A percentile compares a stretch with the other conserved stretches of the same genome.
Conservation (phyloP, 1,140 invertebrate species). For the Drosophila miranda region DNA sequence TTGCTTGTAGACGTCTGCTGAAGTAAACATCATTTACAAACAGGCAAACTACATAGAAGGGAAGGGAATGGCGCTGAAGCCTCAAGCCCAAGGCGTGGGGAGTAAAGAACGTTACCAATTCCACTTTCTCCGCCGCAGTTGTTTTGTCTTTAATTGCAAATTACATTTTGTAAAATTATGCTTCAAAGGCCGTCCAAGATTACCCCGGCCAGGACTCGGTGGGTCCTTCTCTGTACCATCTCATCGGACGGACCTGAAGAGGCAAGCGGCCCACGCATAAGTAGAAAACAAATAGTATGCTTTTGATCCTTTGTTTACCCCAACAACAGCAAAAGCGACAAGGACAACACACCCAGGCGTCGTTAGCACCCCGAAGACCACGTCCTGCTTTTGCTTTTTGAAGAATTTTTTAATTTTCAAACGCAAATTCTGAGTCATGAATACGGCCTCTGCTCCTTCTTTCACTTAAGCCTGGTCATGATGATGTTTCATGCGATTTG, state of each 20-base stretch:
- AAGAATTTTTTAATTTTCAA: constrained; percentile 80
- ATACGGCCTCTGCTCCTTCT: constrained; percentile 7
- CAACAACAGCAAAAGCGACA: constrained; percentile 62
- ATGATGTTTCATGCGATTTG: constrained; percentile 59
- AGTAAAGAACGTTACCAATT: constrained; percentile 41
- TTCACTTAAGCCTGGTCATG: constrained; percentile 41
- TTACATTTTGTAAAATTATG: constrained; percentile 80
- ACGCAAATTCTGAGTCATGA: constrained; percentile 73
- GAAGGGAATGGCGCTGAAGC: no score
- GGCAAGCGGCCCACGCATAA: constrained; percentile 56
- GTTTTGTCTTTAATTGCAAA: constrained; percentile 78
- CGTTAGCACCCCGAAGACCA: constrained; percentile 73
- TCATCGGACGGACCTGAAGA: constrained; percentile 13
- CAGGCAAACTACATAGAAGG: constrained; percentile 13
- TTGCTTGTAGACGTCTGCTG: constrained; percentile 66
- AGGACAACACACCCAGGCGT: constrained; percentile 47
- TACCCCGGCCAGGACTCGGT: constrained; percentile 31
- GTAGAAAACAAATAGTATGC: constrained; percentile 80
- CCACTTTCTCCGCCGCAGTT: constrained; percentile 24
- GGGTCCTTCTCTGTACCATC: constrained; percentile 1
- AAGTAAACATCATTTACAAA: constrained; percentile 80
- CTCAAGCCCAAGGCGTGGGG: constrained; percentile 53
- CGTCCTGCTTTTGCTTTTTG: constrained; percentile 52
- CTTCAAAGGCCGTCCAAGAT: constrained; percentile 69
- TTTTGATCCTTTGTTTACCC: constrained; percentile 82